A percentile compares a stretch with the other conserved stretches of the same genome.
Conservation (phyloP, 2,888 invertebrate genomes). For the Nephrotoma flavescens region DNA sequence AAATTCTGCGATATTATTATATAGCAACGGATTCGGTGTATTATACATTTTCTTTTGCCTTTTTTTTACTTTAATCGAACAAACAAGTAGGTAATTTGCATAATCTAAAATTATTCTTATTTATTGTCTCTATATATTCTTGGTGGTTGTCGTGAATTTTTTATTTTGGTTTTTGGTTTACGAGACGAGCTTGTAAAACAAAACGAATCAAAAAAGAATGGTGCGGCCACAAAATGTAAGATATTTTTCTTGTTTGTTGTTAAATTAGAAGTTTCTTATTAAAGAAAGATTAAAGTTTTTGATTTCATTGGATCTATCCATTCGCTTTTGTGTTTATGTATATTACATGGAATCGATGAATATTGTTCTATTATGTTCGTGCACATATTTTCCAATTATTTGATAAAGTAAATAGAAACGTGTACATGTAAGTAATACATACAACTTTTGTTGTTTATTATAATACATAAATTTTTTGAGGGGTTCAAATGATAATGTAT, state of each 20-base stretch:
- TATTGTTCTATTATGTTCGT: background rate
- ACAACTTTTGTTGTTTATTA: background rate
- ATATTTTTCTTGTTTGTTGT: background rate
- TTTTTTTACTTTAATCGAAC: background rate
- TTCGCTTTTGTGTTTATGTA: background rate
- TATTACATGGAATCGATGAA: background rate
- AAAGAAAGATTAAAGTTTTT: background rate
- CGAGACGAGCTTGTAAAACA: background rate
- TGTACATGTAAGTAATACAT: background rate
- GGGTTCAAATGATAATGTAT: background rate
- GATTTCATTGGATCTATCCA: background rate
- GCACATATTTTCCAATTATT: background rate
- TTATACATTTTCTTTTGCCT: background rate
- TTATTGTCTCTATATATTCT: background rate
- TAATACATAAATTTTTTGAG: background rate
- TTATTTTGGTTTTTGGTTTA: background rate
- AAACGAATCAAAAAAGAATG: background rate
- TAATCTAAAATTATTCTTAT: background rate
- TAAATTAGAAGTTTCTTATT: background rate
- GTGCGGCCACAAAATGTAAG: background rate
- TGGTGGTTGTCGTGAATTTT: background rate
- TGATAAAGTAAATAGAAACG: background rate
- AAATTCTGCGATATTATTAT: background rate
- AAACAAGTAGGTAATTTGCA: background rate
- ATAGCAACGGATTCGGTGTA: background rate